phyloP scores from a whole-genome alignment of 2,888 invertebrate genomes.

The Meteorus cinctellus region DNA sequence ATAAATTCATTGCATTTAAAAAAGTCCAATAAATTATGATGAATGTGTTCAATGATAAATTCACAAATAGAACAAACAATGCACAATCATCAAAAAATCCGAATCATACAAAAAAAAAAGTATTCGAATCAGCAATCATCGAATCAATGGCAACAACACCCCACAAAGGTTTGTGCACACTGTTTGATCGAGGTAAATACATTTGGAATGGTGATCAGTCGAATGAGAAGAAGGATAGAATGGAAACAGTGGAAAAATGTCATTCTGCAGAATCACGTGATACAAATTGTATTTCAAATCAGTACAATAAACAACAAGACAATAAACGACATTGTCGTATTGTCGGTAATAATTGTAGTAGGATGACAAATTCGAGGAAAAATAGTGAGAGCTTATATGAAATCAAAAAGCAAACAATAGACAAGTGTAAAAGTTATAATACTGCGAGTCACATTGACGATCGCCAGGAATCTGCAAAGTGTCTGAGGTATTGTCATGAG shows the following conservation, averaged over 20 bases:
- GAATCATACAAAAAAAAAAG: not conserved
- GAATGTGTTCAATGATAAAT: not conserved
- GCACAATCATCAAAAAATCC: not conserved
- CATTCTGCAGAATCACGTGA: not conserved
- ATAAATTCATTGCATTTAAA: not conserved
- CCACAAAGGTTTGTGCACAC: not conserved
- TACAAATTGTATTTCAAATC: not conserved
- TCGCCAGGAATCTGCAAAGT: not conserved
- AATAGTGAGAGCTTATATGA: not conserved
- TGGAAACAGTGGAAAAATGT: not conserved
- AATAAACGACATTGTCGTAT: not conserved
- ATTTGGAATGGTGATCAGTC: constrained; percentile 8
- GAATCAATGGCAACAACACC: not conserved
- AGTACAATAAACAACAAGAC: constrained; percentile 2
- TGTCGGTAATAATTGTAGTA: not conserved
- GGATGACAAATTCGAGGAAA: not conserved
- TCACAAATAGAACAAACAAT: not conserved
- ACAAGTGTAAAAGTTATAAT: constrained; percentile 7
- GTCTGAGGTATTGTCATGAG: constrained; percentile 3
- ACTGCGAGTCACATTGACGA: not conserved
- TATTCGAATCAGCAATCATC: not conserved
- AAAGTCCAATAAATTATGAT: not conserved
- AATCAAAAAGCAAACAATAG: constrained; percentile 5
- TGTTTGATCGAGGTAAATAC: constrained; percentile 8
- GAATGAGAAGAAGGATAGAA: constrained; percentile 14